Evolutionary conservation across 2,797 vertebrate genomes (phyloP).

Genomic region (Coregonus suidteri): DNA sequence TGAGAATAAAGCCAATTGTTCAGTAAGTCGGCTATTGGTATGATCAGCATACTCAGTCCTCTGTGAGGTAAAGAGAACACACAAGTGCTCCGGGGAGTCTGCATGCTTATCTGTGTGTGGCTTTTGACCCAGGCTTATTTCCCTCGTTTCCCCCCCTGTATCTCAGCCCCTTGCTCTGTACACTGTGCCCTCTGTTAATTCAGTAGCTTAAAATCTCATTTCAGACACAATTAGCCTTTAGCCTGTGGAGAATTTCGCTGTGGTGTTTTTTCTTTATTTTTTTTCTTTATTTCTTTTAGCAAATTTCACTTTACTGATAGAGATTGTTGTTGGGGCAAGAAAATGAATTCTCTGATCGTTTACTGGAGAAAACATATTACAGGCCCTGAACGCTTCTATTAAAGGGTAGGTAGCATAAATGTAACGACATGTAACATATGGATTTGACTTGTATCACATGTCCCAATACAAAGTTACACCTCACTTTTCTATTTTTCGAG

Average conservation of each 20-base stretch:
- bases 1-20: conserved; percentile 31
- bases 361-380: conserved; percentile 71
- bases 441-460: too few species aligned
- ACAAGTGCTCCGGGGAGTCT: conserved; percentile 28
- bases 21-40: conserved; percentile 54
- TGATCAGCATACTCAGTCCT: conserved; percentile 29
- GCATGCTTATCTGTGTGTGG: conserved; percentile 53
- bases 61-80: conserved; percentile 35
- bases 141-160: conserved; percentile 44
- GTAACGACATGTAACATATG: too few species aligned
- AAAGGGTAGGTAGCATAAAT: conserved; percentile 17
- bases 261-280: conserved; percentile 14
- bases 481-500: too few species aligned
- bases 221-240: conserved; percentile 81
- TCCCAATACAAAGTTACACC: too few species aligned
- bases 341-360: conserved; percentile 69
- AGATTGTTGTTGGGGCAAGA: conserved; percentile 62
- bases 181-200: conserved; percentile 67
- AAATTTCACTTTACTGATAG: conserved; percentile 56
- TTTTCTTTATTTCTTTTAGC: conserved; percentile 39
- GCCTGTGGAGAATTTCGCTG: conserved; percentile 57
- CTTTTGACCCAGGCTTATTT: conserved; percentile 47
- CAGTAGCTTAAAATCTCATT: conserved; percentile 77
- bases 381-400: conserved; percentile 58
- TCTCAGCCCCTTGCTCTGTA: conserved; percentile 45